Conservation (phyloP, 2,888 invertebrate genomes). For the Linnaemya tessellans region DNA sequence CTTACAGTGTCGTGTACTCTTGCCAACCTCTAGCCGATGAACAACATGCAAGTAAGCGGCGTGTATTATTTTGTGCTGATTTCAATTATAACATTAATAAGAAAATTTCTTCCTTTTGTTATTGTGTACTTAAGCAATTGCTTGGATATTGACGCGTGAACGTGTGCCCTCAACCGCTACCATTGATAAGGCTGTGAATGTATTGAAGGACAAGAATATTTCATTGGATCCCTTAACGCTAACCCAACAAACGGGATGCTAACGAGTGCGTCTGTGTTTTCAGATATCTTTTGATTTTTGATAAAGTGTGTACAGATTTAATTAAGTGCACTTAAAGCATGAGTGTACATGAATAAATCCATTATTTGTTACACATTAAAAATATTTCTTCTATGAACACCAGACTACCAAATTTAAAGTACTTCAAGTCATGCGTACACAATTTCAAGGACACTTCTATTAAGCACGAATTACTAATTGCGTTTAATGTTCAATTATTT, state of each 20-base stretch:
- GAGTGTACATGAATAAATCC: background rate
- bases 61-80: background rate
- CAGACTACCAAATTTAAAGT: background rate
- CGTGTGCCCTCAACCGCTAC: constrained; percentile 50
- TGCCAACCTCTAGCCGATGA: constrained; percentile 78
- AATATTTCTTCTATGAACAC: background rate
- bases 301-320: background rate
- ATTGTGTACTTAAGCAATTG: constrained; percentile 52
- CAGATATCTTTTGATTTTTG: background rate
- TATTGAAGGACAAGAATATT: constrained; percentile 58
- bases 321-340: background rate
- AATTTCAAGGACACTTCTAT: background rate
- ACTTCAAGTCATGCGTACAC: background rate
- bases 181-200: constrained; percentile 48
- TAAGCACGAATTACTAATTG: background rate
- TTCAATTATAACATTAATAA: constrained; percentile 23
- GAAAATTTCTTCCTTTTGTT: background rate
- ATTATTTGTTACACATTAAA: background rate
- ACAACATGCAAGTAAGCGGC: constrained; percentile 69
- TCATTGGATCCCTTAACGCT: background rate
- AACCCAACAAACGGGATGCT: background rate
- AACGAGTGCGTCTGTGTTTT: background rate
- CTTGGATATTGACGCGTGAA: constrained; percentile 75
- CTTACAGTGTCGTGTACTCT: constrained; percentile 86
- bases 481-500: background rate